Evolutionary conservation across 2,797 vertebrate species (phyloP).

Genomic region (Acrossocheilus wenchowensis): DNA sequence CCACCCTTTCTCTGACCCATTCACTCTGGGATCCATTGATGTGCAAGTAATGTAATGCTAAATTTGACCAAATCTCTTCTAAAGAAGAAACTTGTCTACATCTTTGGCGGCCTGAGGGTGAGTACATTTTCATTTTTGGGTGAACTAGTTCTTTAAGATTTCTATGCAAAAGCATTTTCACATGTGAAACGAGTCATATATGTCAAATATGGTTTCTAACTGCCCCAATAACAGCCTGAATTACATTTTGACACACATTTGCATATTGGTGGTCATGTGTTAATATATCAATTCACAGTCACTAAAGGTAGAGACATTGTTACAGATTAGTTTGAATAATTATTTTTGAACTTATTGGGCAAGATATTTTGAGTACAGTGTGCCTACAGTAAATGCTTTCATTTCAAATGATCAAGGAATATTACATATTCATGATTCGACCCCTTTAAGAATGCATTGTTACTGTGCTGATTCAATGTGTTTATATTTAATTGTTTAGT

Average conservation of each 20-base stretch:
- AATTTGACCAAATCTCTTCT: not conserved
- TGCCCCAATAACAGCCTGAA: too few relatives aligned
- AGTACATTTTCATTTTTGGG: too few relatives aligned
- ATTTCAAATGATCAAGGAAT: slow-evolving; percentile 4
- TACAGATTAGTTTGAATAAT: not conserved
- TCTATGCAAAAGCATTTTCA: not conserved
- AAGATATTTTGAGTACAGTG: slow-evolving; percentile 7
- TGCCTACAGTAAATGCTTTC: not conserved
- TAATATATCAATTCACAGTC: not conserved
- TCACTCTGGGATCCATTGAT: not conserved
- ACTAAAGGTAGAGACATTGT: not conserved
- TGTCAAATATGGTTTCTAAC: slow-evolving; percentile 2
- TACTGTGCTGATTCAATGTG: not conserved
- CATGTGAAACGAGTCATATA: not conserved
- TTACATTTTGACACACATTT: not conserved
- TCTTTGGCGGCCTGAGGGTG: not conserved
- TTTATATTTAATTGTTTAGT: slow-evolving; percentile 4
- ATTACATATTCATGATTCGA: not conserved
- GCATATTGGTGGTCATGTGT: not conserved
- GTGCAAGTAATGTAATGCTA: not conserved
- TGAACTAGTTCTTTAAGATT: not conserved
- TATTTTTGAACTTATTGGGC: not conserved
- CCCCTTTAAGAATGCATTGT: not conserved
- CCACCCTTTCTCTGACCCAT: not conserved
- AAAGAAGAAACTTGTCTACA: not conserved